These are phyloP conservation scores for Conus betulinus DNA, from an alignment of 1,140 invertebrate species.

Conservation along the genomic window DNA sequence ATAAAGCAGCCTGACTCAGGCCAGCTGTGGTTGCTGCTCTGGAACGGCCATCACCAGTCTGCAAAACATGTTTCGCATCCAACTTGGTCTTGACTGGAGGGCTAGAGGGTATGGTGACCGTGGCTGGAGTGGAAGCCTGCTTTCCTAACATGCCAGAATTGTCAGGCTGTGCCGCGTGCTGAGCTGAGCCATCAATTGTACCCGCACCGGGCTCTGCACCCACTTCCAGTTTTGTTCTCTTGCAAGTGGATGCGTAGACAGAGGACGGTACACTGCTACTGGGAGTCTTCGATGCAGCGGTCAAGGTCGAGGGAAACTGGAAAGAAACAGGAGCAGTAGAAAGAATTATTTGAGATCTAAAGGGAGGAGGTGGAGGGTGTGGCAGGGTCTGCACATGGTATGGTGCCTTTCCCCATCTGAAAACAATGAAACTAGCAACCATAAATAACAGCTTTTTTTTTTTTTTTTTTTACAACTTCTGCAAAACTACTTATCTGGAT, in stretches of 20 bases:
- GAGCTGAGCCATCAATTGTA: not conserved
- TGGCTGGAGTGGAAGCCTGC: not conserved
- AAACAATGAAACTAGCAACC: not conserved
- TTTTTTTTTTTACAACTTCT: too few relatives aligned
- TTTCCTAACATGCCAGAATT: not conserved
- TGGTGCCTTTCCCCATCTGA: not conserved
- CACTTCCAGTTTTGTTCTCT: not conserved
- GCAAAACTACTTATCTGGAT: too few relatives aligned
- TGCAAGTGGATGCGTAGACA: not conserved
- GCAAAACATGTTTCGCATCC: too few relatives aligned
- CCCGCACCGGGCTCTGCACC: not conserved
- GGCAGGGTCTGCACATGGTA: not conserved
- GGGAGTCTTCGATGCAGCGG: not conserved
- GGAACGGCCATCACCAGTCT: too few relatives aligned
- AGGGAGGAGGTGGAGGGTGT: not conserved
- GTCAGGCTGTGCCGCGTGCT: not conserved
- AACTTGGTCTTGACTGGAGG: too few relatives aligned
- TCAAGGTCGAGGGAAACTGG: not conserved
- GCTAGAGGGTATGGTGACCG: too few relatives aligned
- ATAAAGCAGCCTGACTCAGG: too few relatives aligned
- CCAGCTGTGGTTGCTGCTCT: too few relatives aligned
- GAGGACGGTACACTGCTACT: not conserved
- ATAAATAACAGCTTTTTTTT: not conserved
- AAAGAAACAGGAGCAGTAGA: not conserved
- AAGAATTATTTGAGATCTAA: not conserved